Evolutionary conservation across 2,113 vertebrate species (phyloP).

Genomic region (Pica pica): DNA sequence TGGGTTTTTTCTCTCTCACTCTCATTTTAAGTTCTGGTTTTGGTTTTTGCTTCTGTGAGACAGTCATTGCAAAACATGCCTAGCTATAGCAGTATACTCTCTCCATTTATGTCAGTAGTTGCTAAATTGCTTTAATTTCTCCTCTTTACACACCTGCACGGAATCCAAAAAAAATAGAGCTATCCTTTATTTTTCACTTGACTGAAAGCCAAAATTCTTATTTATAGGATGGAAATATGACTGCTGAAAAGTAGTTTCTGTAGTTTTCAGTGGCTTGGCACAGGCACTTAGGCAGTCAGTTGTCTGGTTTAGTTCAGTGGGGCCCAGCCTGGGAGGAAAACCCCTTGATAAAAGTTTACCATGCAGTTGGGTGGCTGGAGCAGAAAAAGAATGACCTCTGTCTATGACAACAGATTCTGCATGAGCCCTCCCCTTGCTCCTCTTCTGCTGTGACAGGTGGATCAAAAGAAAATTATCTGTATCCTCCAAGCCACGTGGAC

Average conservation of each 20-base stretch:
- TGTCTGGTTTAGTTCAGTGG: background rate
- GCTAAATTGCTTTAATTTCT: background rate
- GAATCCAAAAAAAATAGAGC: background rate
- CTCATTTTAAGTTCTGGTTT: constrained; percentile 40
- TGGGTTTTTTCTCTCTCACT: background rate
- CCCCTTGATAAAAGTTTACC: background rate
- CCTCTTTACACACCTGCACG: background rate
- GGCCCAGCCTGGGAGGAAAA: background rate
- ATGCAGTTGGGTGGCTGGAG: background rate
- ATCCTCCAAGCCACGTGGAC: background rate
- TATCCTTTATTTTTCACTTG: background rate
- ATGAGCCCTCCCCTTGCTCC: background rate
- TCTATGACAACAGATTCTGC: background rate
- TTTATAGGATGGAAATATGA: background rate
- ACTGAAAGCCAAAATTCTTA: background rate
- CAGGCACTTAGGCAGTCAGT: background rate
- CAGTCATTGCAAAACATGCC: background rate
- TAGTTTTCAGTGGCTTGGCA: background rate
- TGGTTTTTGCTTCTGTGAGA: background rate
- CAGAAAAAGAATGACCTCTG: background rate
- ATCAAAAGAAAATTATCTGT: background rate
- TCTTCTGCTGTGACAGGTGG: background rate
- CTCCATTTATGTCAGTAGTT: background rate
- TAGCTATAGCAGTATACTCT: background rate
- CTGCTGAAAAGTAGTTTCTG: background rate